These are phyloP conservation scores for Eilema depressum DNA, from an alignment of 2,888 invertebrate species.

Conservation along the genomic window DNA sequence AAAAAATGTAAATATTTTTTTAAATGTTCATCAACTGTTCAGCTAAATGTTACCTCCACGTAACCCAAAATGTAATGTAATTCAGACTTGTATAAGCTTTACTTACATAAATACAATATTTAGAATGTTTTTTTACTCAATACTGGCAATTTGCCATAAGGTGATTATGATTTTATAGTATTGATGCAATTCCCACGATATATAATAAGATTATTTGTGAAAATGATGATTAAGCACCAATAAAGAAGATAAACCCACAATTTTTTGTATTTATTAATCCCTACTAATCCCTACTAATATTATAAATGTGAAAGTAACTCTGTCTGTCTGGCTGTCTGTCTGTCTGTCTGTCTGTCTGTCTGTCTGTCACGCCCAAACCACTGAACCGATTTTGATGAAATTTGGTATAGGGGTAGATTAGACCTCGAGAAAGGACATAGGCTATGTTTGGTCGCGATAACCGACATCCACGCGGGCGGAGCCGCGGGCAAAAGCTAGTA, in stretches of 20 bases:
- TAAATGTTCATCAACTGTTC: neutral
- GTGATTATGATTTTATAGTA: neutral
- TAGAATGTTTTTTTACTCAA: neutral
- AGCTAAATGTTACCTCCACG: neutral
- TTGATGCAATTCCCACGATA: neutral
- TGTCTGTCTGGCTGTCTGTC: too few species aligned
- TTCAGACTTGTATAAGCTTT: neutral
- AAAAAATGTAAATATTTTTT: neutral
- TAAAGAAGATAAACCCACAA: neutral
- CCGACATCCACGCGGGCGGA: too few species aligned
- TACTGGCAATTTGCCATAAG: neutral
- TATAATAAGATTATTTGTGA: slow-evolving; percentile 11
- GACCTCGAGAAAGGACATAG: too few species aligned
- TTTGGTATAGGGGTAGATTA: too few species aligned
- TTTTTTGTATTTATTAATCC: too few species aligned
- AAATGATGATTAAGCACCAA: neutral
- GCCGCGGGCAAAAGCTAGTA: too few species aligned
- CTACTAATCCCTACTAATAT: too few species aligned
- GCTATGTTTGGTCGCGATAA: too few species aligned
- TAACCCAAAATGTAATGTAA: neutral
- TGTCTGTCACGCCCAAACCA: too few species aligned
- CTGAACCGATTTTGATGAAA: too few species aligned
- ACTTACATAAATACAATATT: neutral
- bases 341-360: too few species aligned
- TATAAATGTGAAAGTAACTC: too few species aligned